phyloP scores from a whole-genome alignment of 1,140 invertebrate species.

The Drosophila elegans region DNA sequence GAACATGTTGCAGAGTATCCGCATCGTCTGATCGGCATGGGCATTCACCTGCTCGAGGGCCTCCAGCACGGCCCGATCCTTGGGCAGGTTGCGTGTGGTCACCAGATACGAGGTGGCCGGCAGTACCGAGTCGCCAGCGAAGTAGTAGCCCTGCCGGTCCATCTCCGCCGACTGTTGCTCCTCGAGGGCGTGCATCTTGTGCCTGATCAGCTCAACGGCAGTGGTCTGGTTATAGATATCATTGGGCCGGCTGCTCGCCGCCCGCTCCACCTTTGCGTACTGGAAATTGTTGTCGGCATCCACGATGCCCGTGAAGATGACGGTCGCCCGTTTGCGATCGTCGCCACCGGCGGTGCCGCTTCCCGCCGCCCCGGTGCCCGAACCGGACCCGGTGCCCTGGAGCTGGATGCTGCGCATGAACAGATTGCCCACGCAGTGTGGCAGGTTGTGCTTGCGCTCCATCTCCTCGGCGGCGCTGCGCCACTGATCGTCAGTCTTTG shows the following conservation, averaged over 20 bases:
- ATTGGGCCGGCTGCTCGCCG: constrained; percentile 66
- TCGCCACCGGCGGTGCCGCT: constrained; percentile 42
- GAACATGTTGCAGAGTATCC: constrained; percentile 81
- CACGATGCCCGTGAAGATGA: constrained; percentile 79
- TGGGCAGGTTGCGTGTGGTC: constrained; percentile 60
- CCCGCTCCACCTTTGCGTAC: constrained; percentile 74
- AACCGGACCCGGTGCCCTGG: constrained; percentile 40
- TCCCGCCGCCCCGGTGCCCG: constrained; percentile 19
- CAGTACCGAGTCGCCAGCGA: constrained; percentile 67
- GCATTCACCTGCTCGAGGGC: constrained; percentile 63
- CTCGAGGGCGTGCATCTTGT: constrained; percentile 64
- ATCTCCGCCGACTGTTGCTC: constrained; percentile 50
- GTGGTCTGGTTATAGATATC: constrained; percentile 80
- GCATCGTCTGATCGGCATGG: constrained; percentile 76
- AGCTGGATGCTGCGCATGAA: constrained; percentile 80
- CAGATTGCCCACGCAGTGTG: constrained; percentile 76
- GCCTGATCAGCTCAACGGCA: constrained; percentile 70
- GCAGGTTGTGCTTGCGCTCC: constrained; percentile 72
- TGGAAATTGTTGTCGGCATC: constrained; percentile 80
- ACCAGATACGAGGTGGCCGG: constrained; percentile 72
- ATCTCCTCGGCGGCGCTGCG: constrained; percentile 69
- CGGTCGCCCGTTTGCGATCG: constrained; percentile 69
- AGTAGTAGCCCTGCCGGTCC: constrained; percentile 63
- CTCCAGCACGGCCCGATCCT: constrained; percentile 56
- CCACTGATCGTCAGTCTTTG: constrained; percentile 84